phyloP scores from a whole-genome alignment of 2,797 vertebrate genomes.

The Staurois parvus region DNA sequence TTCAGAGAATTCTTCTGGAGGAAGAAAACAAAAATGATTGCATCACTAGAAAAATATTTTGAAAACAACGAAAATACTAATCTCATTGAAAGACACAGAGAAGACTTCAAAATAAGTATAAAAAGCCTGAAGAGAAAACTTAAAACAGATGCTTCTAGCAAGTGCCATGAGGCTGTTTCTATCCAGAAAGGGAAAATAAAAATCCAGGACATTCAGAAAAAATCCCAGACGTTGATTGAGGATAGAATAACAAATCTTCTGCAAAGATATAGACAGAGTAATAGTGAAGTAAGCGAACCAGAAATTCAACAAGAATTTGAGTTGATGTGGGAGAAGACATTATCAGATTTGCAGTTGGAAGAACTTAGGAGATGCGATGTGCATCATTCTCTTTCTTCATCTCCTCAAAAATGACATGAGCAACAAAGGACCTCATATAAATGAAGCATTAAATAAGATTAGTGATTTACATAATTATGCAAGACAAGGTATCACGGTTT shows the following conservation, averaged over 20 bases:
- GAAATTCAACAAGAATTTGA: slow-evolving; percentile 77
- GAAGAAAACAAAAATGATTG: slow-evolving; percentile 67
- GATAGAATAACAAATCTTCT: slow-evolving; percentile 69
- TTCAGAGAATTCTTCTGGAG: slow-evolving; percentile 64
- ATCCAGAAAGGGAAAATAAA: slow-evolving; percentile 69
- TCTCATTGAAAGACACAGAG: slow-evolving; percentile 68
- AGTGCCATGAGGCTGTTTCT: slow-evolving; percentile 65
- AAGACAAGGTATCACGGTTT: slow-evolving; percentile 5
- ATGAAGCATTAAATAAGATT: slow-evolving; percentile 68
- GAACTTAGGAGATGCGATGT: slow-evolving; percentile 70
- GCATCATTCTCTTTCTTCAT: slow-evolving; percentile 64
- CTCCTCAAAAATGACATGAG: slow-evolving; percentile 74
- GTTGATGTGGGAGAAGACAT: slow-evolving; percentile 70
- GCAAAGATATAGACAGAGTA: slow-evolving; percentile 67
- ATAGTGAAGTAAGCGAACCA: slow-evolving; percentile 65
- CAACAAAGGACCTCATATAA: slow-evolving; percentile 70
- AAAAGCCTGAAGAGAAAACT: slow-evolving; percentile 64
- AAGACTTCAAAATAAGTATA: slow-evolving; percentile 68
- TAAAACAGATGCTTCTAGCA: slow-evolving; percentile 65
- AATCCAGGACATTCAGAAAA: slow-evolving; percentile 68
- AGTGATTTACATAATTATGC: slow-evolving; percentile 54
- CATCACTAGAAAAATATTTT: slow-evolving; percentile 67
- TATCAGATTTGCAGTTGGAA: slow-evolving; percentile 63
- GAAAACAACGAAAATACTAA: slow-evolving; percentile 65
- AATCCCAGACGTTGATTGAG: slow-evolving; percentile 67